Conservation (phyloP, 2,113 vertebrate genomes). For the Lepisosteus osseus region DNA sequence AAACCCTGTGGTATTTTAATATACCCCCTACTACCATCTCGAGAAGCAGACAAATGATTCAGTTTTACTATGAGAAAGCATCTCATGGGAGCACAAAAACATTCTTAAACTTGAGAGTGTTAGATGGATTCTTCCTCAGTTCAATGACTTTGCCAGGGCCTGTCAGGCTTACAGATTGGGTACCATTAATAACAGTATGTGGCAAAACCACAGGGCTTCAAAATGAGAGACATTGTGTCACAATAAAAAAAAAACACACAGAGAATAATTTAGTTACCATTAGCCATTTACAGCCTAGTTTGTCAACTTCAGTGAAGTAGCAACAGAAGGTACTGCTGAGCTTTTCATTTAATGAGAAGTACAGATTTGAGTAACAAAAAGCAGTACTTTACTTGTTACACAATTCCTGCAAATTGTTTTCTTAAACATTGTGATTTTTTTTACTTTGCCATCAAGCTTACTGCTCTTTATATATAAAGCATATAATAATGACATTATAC, state of each 20-base stretch:
- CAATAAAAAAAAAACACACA: background rate
- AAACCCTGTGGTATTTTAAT: no score
- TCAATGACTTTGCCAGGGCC: slow-evolving; percentile 16
- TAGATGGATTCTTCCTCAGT: slow-evolving; percentile 9
- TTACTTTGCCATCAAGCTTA: no score
- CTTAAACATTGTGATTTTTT: no score
- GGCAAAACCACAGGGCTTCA: background rate
- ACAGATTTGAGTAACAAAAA: no score
- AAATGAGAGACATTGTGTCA: slow-evolving; percentile 20
- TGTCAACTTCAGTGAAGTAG: no score
- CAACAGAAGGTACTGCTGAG: background rate
- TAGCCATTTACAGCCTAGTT: no score
- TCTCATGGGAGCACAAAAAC: background rate
- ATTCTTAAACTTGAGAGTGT: background rate
- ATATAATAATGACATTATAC: no score
- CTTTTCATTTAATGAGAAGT: background rate
- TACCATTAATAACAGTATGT: slow-evolving; percentile 22
- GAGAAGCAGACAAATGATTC: slow-evolving; percentile 5
- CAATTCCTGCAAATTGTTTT: no score
- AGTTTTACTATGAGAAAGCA: background rate
- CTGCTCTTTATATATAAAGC: no score
- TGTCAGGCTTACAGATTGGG: background rate
- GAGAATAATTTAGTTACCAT: no score
- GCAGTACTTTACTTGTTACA: no score
- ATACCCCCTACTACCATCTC: background rate